phyloP scores from a whole-genome alignment of 2,113 vertebrate genomes.

The Petroica traversi region DNA sequence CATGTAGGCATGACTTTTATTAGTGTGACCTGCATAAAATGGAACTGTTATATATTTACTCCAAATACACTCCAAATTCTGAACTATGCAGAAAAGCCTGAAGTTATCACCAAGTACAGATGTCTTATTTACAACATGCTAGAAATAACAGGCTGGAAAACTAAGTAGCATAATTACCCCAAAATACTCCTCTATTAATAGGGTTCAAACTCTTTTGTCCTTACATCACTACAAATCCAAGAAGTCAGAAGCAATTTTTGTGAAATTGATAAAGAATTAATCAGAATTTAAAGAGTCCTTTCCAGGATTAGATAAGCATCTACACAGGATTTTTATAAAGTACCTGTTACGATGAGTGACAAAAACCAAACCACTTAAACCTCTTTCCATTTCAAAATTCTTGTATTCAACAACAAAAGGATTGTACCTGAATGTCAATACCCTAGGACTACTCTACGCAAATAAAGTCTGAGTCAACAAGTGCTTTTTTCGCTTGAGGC shows the following conservation, averaged over 20 bases:
- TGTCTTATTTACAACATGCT: not conserved
- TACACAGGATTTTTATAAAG: not conserved
- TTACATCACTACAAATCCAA: not conserved
- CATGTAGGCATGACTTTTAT: not conserved
- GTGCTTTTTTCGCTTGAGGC: not conserved
- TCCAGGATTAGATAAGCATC: not conserved
- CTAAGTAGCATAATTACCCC: not conserved
- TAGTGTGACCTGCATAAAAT: not conserved
- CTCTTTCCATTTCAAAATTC: not conserved
- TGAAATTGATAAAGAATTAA: not conserved
- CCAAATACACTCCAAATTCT: not conserved
- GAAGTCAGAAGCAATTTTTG: not conserved
- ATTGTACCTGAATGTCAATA: not conserved
- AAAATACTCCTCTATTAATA: not conserved
- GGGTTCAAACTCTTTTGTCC: not conserved
- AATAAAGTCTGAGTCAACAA: not conserved
- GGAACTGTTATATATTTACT: not conserved
- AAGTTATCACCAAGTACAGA: not conserved
- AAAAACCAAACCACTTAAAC: not conserved
- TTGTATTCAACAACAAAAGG: not conserved
- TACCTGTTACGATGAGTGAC: not conserved
- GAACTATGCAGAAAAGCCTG: not conserved
- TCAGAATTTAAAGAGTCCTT: not conserved
- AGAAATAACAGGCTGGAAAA: not conserved
- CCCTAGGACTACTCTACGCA: not conserved